A percentile compares a stretch with the other conserved stretches of the same genome.
These are phyloP conservation scores for Venustaconcha ellipsiformis DNA, from an alignment of 1,140 invertebrate genomes.

Conservation along the genomic window DNA sequence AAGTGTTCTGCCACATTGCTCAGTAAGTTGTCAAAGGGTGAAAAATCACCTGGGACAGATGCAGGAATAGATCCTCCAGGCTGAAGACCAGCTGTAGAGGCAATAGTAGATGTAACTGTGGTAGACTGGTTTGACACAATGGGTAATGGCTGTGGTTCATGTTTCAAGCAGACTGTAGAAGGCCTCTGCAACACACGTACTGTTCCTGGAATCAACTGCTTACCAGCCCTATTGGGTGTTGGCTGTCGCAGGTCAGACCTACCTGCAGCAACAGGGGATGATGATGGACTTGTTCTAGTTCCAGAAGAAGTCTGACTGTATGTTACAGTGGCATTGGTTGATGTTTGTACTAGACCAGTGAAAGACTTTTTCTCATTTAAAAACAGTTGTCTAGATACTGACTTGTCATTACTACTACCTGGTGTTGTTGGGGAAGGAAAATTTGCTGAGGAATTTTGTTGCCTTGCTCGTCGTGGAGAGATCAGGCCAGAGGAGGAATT, in stretches of 20 bases:
- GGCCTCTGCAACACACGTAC: slow-evolving; percentile 42
- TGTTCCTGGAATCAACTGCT: slow-evolving; percentile 26
- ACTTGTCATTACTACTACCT: slow-evolving; percentile 22
- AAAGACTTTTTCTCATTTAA: slow-evolving; percentile 31
- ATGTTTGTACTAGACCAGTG: slow-evolving; percentile 21
- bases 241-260: slow-evolving; percentile 15
- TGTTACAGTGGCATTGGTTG: slow-evolving; percentile 31
- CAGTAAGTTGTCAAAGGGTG: slow-evolving; percentile 82
- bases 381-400: slow-evolving; percentile 35
- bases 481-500: not conserved
- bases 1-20: slow-evolving; percentile 76
- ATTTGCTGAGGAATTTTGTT: slow-evolving; percentile 8
- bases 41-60: slow-evolving; percentile 74
- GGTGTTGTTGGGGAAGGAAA: slow-evolving; percentile 2
- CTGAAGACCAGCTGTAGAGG: slow-evolving; percentile 18
- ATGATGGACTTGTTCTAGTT: slow-evolving; percentile 31
- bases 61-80: slow-evolving; percentile 10
- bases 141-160: slow-evolving; percentile 55
- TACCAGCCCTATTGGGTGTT: slow-evolving; percentile 12
- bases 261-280: slow-evolving; percentile 13
- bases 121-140: slow-evolving; percentile 50
- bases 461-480: slow-evolving; percentile 24
- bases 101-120: slow-evolving; percentile 17
- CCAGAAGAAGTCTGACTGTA: slow-evolving; percentile 32
- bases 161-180: slow-evolving; percentile 28